Percentiles rank a stretch among this genome's conserved stretches.
These are phyloP conservation scores for Denticeps clupeoides DNA, from an alignment of 2,797 vertebrate genomes.

Conservation along the genomic window DNA sequence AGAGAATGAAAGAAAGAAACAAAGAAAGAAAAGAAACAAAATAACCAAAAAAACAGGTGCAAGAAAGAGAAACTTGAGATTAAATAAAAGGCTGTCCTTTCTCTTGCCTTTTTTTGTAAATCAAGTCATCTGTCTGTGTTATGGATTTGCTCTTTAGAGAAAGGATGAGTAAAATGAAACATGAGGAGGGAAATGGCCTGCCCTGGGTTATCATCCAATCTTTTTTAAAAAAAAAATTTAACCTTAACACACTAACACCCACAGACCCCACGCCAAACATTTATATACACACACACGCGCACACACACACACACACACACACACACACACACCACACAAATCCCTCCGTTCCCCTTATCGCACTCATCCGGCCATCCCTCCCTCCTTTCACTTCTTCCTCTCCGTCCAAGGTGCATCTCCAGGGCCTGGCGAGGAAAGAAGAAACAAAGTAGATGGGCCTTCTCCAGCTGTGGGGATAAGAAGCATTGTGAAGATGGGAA, in stretches of 20 bases:
- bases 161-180: constrained; percentile 60
- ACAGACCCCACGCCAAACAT: constrained; percentile 2
- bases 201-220: constrained; percentile 24
- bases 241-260: too few species aligned
- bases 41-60: constrained; percentile 87
- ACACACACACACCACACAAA: constrained; percentile 37
- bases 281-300: constrained; percentile 39
- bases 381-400: constrained; percentile 25
- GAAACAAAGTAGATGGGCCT: constrained; percentile 12
- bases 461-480: constrained; percentile 50
- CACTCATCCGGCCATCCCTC: constrained; percentile 6
- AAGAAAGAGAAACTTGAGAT: constrained; percentile 91
- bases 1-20: constrained; percentile 24
- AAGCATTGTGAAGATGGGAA: constrained; percentile 13
- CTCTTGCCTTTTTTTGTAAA: constrained; percentile 38
- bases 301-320: constrained; percentile 40
- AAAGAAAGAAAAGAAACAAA: constrained; percentile 64
- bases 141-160: constrained; percentile 56
- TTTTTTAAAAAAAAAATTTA: too few species aligned
- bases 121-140: constrained; percentile 56
- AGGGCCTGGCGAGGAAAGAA: constrained; percentile 42
- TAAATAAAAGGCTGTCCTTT: constrained; percentile 82
- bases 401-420: constrained; percentile 35
- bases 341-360: constrained; percentile 30
- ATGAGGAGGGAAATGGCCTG: constrained; percentile 59